Evolutionary conservation across 2,113 vertebrate species (phyloP), one percentile per base, ranked within the genome.

Genomic region (Ophthalmolycus amberensis): DNA sequence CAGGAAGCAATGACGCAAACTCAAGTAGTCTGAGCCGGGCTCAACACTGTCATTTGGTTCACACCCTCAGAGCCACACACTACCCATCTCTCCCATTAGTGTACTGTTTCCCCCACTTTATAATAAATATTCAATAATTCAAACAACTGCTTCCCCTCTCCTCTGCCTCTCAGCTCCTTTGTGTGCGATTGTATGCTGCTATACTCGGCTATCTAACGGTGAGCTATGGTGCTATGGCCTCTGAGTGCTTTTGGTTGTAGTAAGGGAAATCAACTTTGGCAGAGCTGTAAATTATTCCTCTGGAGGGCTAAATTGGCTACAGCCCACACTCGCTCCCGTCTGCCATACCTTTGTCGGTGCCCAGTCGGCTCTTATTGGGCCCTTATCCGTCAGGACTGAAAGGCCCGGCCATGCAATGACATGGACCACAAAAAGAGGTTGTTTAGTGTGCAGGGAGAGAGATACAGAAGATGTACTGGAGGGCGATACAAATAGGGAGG

Each of bases 201-300:
- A 3, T 65, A n/a, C n/a, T n/a, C n/a, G n/a, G n/a, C n/a, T 77
- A 79, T 80, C 67, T 79, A 75, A 67, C 59, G 18, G 63, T 46
- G 70, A 86, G 70, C 73, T 59, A 11, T 52, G 75, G 71, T 18
- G 68, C 77, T 69, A 25, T 48, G 66, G 85, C 67, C 63, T 72
- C 75, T 74, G 88, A 87, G 84, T 87, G 88, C 87, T 83, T 91
- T 90, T 90, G 83, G 87, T 89, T 80, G 83, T 84, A 77, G 80
- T 92, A 88, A 91, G 77, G 79, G 82, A 92, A 92, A 92, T 95
- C 83, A 93, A 83, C 85, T 87, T 88, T 90, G 91, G 87, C 87
- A 85, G 76, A 80, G 87, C 83, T 91, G 90, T 94, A 90, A 94
- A 94, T 95, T 91, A 93, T 94, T 94, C 88, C 87, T 87, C 82